Percentiles rank a stretch among this genome's conserved stretches.
Conservation (phyloP, 2,888 invertebrate species). For the Sesamia inferens region DNA sequence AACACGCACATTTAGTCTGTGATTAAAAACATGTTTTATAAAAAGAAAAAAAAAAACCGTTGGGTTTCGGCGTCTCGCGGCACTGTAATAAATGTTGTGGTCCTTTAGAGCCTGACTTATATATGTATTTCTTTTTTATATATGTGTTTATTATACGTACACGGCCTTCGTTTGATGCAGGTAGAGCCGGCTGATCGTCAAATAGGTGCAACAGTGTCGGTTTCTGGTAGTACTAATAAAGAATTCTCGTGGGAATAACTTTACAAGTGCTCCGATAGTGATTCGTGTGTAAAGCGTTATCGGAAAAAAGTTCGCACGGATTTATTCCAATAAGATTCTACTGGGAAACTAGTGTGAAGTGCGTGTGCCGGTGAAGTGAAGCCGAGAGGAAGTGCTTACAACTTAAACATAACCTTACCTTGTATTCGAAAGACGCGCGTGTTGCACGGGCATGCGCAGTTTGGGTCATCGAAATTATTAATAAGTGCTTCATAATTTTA, state of each 20-base stretch:
- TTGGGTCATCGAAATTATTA: conserved; percentile 82
- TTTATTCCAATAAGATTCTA: conserved; percentile 80
- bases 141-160: conserved; percentile 86
- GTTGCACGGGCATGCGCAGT: conserved; percentile 88
- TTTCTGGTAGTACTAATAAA: conserved; percentile 74
- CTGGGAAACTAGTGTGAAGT: conserved; percentile 78
- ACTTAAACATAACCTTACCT: conserved; percentile 86
- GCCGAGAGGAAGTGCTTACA: conserved; percentile 77
- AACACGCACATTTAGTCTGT: conserved; percentile 58
- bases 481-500: conserved; percentile 86
- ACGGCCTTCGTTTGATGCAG: conserved; percentile 86
- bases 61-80: conserved; percentile 42
- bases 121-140: conserved; percentile 53
- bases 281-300: conserved; percentile 66
- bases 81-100: conserved; percentile 23
- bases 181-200: conserved; percentile 84
- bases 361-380: conserved; percentile 77
- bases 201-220: conserved; percentile 79
- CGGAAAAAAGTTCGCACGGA: conserved; percentile 74
- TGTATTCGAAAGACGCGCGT: conserved; percentile 85
- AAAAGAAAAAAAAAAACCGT: conserved; percentile 69
- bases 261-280: conserved; percentile 69
- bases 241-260: conserved; percentile 77
- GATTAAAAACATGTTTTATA: conserved; percentile 61
- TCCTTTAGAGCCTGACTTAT: conserved; percentile 48